phyloP scores from a whole-genome alignment of 2,888 invertebrate genomes.

The Limenitis camilla region DNA sequence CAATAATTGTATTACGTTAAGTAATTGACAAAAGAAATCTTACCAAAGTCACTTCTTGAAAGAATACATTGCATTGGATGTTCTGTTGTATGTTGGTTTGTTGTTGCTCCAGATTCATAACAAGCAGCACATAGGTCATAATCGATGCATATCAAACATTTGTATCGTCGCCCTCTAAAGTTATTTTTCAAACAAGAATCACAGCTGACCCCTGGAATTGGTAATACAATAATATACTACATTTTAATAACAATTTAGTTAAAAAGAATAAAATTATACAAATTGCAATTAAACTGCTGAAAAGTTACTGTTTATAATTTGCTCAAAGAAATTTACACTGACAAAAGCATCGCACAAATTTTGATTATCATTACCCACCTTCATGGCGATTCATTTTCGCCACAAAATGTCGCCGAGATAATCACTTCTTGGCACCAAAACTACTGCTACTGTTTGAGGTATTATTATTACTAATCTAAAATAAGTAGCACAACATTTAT shows the following conservation, averaged over 20 bases:
- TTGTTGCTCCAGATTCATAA: conserved; percentile 93
- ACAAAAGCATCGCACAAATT: conserved; percentile 72
- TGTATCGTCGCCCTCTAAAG: conserved; percentile 97
- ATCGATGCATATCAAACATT: conserved; percentile 99
- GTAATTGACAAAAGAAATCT: conserved; percentile 33
- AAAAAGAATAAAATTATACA: conserved; percentile 14
- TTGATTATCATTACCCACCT: conserved; percentile 83
- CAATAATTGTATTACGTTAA: conserved; percentile 20
- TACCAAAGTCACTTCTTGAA: conserved; percentile 96
- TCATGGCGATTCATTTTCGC: conserved; percentile 94
- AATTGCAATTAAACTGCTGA: conserved; percentile 5
- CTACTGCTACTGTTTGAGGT: conserved; percentile 66
- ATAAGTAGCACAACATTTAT: conserved; percentile 75
- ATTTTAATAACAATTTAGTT: conserved; percentile 24
- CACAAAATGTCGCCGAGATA: conserved; percentile 63
- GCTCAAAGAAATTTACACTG: conserved; percentile 55
- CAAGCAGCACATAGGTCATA: conserved; percentile 98
- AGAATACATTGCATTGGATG: conserved; percentile 99
- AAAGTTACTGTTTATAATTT: conserved; percentile 35
- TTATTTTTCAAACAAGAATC: conserved; percentile 99
- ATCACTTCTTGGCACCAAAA: conserved; percentile 66
- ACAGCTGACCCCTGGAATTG: conserved; percentile 95
- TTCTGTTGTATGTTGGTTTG: conserved; percentile 93
- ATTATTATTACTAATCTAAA: conserved; percentile 72
- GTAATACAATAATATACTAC: conserved; percentile 48